phyloP scores from a whole-genome alignment of 2,797 vertebrate genomes.

The Macropodus opercularis region DNA sequence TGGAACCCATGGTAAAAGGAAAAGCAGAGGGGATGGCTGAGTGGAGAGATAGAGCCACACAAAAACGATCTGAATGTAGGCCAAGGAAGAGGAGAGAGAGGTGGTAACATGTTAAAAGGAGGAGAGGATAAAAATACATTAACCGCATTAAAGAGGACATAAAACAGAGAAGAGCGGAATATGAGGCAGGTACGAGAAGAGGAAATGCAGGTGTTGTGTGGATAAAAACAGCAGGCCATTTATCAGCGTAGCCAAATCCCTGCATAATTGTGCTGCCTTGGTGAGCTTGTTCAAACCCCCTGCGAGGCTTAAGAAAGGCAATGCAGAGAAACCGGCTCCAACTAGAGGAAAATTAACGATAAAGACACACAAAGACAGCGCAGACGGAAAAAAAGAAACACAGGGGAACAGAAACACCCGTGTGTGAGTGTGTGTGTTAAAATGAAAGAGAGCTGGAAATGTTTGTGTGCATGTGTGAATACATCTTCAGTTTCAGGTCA shows the following conservation, averaged over 20 bases:
- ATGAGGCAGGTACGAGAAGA: slow-evolving; percentile 19
- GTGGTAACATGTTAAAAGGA: slow-evolving; percentile 22
- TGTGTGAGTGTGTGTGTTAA: slow-evolving; percentile 2
- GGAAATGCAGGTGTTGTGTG: slow-evolving; percentile 39
- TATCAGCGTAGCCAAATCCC: slow-evolving; percentile 57
- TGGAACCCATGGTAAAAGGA: slow-evolving; percentile 70
- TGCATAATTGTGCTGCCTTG: slow-evolving; percentile 55
- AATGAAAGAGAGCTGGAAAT: neutral
- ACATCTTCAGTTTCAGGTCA: slow-evolving; percentile 3
- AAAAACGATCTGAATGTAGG: slow-evolving; percentile 52
- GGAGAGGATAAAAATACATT: slow-evolving; percentile 36
- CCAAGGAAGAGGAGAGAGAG: slow-evolving; percentile 28
- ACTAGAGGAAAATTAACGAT: slow-evolving; percentile 59
- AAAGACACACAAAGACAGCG: slow-evolving; percentile 32
- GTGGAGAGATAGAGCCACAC: slow-evolving; percentile 49
- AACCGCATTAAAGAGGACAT: slow-evolving; percentile 33
- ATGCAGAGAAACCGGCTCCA: slow-evolving; percentile 51
- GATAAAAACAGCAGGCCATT: slow-evolving; percentile 44
- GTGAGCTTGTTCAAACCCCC: slow-evolving; percentile 59
- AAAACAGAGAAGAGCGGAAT: slow-evolving; percentile 24
- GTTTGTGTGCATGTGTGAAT: neutral
- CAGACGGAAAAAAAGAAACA: slow-evolving; percentile 29
- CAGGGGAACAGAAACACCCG: slow-evolving; percentile 16
- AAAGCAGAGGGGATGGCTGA: slow-evolving; percentile 47
- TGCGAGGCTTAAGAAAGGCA: slow-evolving; percentile 61